Conservation (phyloP, 2,113 vertebrate species). For the Channa maculata region DNA sequence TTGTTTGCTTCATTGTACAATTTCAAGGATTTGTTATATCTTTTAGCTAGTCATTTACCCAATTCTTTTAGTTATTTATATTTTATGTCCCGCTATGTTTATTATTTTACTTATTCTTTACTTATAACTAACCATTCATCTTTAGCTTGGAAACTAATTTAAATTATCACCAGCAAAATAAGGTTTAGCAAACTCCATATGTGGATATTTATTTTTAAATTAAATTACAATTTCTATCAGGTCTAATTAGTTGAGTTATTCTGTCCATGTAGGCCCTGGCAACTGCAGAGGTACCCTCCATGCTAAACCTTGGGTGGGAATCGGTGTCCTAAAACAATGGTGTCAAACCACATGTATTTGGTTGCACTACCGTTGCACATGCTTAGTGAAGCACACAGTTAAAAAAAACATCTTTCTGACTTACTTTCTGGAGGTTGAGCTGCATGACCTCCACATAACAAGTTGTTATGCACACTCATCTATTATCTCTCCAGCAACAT, state of each 20-base stretch:
- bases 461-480: constrained; percentile 19
- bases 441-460: constrained; percentile 28
- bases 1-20: no score
- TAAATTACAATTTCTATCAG: neutral
- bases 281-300: neutral
- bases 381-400: constrained; percentile 17
- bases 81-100: no score
- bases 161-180: no score
- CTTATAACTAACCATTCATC: no score
- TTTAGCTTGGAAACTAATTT: no score
- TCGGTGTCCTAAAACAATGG: neutral
- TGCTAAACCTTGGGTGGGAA: neutral
- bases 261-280: neutral
- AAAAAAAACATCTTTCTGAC: constrained; percentile 16
- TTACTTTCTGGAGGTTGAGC: constrained; percentile 28
- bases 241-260: neutral
- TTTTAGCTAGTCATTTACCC: no score
- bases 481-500: constrained; percentile 36
- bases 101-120: no score
- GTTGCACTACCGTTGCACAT: neutral
- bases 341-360: neutral
- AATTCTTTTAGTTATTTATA: no score
- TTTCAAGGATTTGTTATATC: no score
- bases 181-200: neutral
- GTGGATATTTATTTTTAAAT: neutral